These are phyloP conservation scores for Sipha maydis DNA, from an alignment of 2,888 invertebrate species.

Conservation along the genomic window DNA sequence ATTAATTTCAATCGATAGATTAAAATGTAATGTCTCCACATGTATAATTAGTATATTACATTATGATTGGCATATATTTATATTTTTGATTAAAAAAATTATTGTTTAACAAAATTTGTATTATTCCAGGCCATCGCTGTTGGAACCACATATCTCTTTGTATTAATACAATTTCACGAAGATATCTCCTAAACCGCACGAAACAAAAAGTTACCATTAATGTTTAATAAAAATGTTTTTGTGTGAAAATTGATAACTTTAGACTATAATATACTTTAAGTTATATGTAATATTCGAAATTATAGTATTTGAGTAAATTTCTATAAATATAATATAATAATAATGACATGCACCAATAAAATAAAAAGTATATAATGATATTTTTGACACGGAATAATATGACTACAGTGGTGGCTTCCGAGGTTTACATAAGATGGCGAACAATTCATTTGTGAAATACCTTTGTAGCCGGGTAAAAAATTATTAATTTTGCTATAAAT, in stretches of 20 bases:
- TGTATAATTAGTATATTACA: no score
- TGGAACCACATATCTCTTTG: slow-evolving; percentile 63
- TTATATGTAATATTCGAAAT: not conserved
- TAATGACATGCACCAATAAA: not conserved
- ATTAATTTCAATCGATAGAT: no score
- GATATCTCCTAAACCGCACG: not conserved
- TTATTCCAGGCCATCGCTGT: slow-evolving; percentile 63
- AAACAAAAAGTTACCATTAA: not conserved
- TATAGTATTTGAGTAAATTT: not conserved
- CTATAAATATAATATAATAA: not conserved
- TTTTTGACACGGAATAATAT: no score
- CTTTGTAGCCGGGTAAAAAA: no score
- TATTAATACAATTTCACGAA: slow-evolving; percentile 36
- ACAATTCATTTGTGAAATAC: no score
- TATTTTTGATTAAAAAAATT: not conserved
- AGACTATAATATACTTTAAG: not conserved
- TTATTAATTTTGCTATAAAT: no score
- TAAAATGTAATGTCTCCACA: no score
- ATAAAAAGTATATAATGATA: not conserved
- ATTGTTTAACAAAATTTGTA: not conserved
- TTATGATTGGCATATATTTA: not conserved
- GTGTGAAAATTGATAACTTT: not conserved
- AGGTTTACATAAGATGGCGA: no score
- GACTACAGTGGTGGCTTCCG: no score
- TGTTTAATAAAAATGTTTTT: not conserved